These are phyloP conservation scores for Salmo trutta DNA, from an alignment of 2,797 vertebrate genomes.

Conservation along the genomic window DNA sequence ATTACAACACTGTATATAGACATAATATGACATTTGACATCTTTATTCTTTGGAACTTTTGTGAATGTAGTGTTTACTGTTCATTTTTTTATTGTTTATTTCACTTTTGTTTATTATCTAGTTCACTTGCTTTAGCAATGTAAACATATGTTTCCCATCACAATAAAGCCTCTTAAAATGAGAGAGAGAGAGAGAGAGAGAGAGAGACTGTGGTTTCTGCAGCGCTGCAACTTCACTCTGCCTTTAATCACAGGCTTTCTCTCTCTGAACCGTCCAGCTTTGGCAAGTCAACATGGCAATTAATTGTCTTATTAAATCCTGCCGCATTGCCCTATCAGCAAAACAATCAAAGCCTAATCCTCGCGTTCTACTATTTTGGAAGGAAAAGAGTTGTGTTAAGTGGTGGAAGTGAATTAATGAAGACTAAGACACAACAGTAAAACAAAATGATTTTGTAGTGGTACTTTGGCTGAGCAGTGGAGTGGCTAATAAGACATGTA, in stretches of 20 bases:
- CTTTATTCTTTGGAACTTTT: no score
- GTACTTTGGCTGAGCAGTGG: conserved; percentile 1
- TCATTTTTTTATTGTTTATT: no score
- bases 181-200: neutral
- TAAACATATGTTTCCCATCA: no score
- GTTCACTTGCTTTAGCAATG: no score
- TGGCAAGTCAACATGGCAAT: conserved; percentile 68
- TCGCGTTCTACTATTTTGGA: conserved; percentile 54
- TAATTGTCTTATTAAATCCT: conserved; percentile 77
- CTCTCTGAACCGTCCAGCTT: conserved; percentile 59
- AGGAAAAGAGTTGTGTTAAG: conserved; percentile 24
- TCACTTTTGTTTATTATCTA: no score
- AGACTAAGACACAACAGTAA: conserved; percentile 37
- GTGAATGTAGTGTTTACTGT: no score
- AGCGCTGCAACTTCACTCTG: conserved; percentile 53
- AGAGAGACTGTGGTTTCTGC: conserved; percentile 35
- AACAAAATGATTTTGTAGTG: conserved; percentile 38
- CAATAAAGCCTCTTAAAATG: no score
- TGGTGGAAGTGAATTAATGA: conserved; percentile 49
- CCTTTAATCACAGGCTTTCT: conserved; percentile 56
- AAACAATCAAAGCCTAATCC: conserved; percentile 73
- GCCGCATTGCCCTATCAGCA: conserved; percentile 69
- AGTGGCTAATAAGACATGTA: conserved; percentile 16
- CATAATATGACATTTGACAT: no score
- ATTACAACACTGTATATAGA: no score